Base-by-base conservation (phyloP, 1,140 invertebrate species). In the Bradysia coprophila region DNA sequence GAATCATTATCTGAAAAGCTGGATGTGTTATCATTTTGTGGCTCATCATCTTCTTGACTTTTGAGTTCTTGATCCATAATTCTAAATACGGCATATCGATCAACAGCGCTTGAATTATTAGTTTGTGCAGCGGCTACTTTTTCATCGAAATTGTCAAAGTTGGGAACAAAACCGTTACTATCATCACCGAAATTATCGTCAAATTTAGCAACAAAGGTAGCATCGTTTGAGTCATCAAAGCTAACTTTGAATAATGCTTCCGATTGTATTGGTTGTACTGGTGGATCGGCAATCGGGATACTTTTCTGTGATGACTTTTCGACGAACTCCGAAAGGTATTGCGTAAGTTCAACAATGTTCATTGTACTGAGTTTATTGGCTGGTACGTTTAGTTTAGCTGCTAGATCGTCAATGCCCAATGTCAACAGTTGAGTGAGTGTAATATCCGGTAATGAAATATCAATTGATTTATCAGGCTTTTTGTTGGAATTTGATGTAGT, bases 1-100 rank as follows among this genome's bases (percentile, higher is more conserved):
- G 41, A 22, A 28, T 45, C 31, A 20, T 24, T 15, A 19, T 44
- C 48, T 2, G 48, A 49, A 59, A 57, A 0, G 9, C 23, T 39
- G n/a, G 34, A 23, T 42, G 53, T 48, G 18, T 61, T 55, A 40
- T 59, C 61, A 13, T 43, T 59, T 16, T 54, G 45, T 19, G 56
- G 43, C 47, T 65, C 57, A 40, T 61, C 61, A 43, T 68, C 64
- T 43, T 63, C 61, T 38, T 66, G 65, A 21, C 69, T 69, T 53
- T 72, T 68, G 9, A 75, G 54, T 53, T 83, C 81, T 55, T 78
- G 64, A 45, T 80, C 76, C 16, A 84, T 66, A 41, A 88, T 69
- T 45, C 85, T 65, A 51, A 89, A 88, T 0, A 81, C 85, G 0
- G 84, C 84, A 54, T 89, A 89, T 46, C 82, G 74, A 52, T 88